phyloP scores from a whole-genome alignment of 2,888 invertebrate genomes.

The Diadegma fenestrale region DNA sequence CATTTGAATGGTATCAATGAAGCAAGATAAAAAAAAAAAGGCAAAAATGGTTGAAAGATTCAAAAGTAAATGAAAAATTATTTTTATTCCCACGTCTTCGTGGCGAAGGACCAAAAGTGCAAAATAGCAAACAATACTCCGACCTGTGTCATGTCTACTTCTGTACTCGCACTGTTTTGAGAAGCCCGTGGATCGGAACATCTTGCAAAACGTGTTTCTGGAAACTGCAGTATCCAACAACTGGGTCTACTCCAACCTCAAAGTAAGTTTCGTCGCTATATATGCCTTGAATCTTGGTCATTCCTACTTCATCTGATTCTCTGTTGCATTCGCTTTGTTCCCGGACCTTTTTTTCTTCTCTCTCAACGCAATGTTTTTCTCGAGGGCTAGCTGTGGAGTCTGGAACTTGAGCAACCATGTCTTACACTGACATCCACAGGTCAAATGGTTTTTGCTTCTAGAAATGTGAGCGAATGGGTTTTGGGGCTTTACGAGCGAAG shows the following conservation, averaged over 20 bases:
- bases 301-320: conserved; percentile 27
- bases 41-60: neutral
- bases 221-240: conserved; percentile 31
- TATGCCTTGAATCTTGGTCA: neutral
- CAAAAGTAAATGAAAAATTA: conserved; percentile 6
- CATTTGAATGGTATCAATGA: neutral
- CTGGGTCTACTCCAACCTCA: conserved; percentile 54
- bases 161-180: conserved; percentile 50
- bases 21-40: neutral
- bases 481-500: neutral
- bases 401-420: conserved; percentile 39
- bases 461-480: neutral
- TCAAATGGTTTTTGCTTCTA: conserved; percentile 20
- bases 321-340: conserved; percentile 46
- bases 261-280: conserved; percentile 31
- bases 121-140: conserved; percentile 51
- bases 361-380: conserved; percentile 1
- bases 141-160: conserved; percentile 51
- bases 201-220: conserved; percentile 61
- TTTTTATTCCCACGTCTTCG: conserved; percentile 18
- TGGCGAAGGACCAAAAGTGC: conserved; percentile 44
- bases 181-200: conserved; percentile 45
- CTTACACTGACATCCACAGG: conserved; percentile 5
- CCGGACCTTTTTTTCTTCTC: neutral
- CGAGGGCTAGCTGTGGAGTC: conserved; percentile 16